Evolutionary conservation across 2,797 vertebrate species (phyloP).

Genomic region (Cossypha polioptera): DNA sequence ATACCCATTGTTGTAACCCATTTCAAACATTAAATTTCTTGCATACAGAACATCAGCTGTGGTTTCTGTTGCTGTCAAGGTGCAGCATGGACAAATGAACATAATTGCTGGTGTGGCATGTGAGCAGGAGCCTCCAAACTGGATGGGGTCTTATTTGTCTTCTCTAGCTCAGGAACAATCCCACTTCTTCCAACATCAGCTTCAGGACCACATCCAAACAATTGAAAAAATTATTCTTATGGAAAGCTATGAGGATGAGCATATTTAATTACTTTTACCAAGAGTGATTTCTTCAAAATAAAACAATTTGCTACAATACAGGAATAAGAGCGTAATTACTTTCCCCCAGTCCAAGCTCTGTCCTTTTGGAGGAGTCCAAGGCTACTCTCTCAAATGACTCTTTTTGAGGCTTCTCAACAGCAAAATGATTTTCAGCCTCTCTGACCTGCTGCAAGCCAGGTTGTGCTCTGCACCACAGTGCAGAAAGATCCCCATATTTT

Average conservation of each 20-base stretch:
- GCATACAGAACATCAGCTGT: neutral
- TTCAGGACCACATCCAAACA: neutral
- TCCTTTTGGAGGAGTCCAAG: neutral
- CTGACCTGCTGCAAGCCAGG: neutral
- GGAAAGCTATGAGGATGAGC: neutral
- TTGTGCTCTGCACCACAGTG: neutral
- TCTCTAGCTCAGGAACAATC: neutral
- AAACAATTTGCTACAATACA: neutral
- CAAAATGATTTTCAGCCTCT: neutral
- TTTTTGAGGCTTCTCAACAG: neutral
- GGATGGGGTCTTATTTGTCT: neutral
- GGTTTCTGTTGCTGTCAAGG: neutral
- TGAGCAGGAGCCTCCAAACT: neutral
- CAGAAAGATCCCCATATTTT: neutral
- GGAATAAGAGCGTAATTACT: neutral
- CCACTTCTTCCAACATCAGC: neutral
- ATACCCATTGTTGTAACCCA: neutral
- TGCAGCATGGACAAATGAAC: neutral
- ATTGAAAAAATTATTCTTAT: neutral
- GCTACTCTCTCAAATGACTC: neutral
- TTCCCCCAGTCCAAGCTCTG: accelerated
- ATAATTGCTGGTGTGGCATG: neutral
- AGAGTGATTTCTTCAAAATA: neutral
- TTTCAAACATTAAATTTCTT: neutral
- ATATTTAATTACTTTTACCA: neutral